Conservation (phyloP, 2,888 invertebrate species). For the Iselma pallidipennis region DNA sequence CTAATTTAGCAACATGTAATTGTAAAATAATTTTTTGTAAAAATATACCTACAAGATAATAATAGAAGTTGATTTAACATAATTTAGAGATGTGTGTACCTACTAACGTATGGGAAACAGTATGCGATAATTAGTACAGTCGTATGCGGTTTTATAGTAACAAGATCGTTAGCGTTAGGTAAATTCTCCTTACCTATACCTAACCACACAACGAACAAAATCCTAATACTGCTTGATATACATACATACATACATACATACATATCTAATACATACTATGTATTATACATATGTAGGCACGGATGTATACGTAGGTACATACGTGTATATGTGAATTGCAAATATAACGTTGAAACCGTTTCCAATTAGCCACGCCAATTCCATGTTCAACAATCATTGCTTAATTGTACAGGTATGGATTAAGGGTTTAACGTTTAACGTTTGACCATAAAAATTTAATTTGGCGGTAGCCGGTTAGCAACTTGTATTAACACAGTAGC, state of each 20-base stretch:
- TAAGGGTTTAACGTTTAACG: constrained; percentile 3
- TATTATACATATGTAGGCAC: background rate
- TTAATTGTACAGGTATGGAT: constrained; percentile 4
- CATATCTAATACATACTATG: background rate
- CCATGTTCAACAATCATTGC: constrained; percentile 3
- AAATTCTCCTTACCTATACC: constrained; percentile 1
- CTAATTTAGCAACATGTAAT: background rate
- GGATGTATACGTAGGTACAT: background rate
- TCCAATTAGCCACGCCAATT: constrained; percentile 9
- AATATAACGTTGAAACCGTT: constrained; percentile 3
- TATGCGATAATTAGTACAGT: constrained; percentile 1
- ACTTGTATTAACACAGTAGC: too few species aligned
- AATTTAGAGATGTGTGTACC: background rate
- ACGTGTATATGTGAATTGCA: background rate
- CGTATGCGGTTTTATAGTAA: constrained; percentile 4
- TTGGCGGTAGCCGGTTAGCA: too few species aligned
- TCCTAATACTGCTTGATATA: background rate
- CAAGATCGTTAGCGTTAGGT: constrained; percentile 8
- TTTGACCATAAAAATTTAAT: background rate
- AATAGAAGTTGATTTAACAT: background rate
- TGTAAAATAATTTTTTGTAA: background rate
- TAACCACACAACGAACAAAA: constrained; percentile 1
- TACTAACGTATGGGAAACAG: background rate
- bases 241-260: background rate
- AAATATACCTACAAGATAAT: too few species aligned